These are phyloP conservation scores for Patella ulyssiponensis DNA, from an alignment of 2,888 invertebrate species.

Conservation along the genomic window DNA sequence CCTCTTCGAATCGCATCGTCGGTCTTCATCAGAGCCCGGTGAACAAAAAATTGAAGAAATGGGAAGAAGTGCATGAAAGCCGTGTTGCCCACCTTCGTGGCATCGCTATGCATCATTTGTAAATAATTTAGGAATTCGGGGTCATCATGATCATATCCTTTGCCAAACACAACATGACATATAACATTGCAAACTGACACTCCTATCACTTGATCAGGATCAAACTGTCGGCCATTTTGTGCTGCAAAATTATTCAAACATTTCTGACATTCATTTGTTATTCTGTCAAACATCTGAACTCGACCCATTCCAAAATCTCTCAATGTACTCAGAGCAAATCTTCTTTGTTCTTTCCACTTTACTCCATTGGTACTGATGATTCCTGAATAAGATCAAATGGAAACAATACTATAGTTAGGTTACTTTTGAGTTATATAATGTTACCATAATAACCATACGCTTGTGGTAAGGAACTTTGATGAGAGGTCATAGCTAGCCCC, in stretches of 20 bases:
- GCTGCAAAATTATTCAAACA: background rate
- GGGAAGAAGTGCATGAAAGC: slow-evolving; percentile 16
- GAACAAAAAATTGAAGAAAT: background rate
- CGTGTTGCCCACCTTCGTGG: background rate
- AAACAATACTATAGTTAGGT: too few species aligned
- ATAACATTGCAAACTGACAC: slow-evolving; percentile 20
- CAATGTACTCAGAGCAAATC: slow-evolving; percentile 17
- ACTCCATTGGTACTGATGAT: slow-evolving; percentile 10
- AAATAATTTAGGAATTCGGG: slow-evolving; percentile 10
- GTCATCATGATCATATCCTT: slow-evolving; percentile 19
- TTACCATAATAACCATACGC: too few species aligned
- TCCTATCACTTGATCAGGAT: background rate
- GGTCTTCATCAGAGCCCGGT: background rate
- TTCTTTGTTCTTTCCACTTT: slow-evolving; percentile 23
- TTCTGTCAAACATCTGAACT: slow-evolving; percentile 11
- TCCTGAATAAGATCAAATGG: slow-evolving; percentile 10
- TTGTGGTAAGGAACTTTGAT: too few species aligned
- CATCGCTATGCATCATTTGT: background rate
- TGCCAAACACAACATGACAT: slow-evolving; percentile 18
- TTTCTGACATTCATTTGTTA: slow-evolving; percentile 12
- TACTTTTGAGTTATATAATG: too few species aligned
- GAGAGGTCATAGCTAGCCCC: too few species aligned
- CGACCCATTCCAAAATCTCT: slow-evolving; percentile 26
- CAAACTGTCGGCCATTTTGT: slow-evolving; percentile 4
- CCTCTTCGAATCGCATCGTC: background rate